Evolutionary conservation across 2,797 vertebrate species (phyloP).

Genomic region (Scyliorhinus canicula): DNA sequence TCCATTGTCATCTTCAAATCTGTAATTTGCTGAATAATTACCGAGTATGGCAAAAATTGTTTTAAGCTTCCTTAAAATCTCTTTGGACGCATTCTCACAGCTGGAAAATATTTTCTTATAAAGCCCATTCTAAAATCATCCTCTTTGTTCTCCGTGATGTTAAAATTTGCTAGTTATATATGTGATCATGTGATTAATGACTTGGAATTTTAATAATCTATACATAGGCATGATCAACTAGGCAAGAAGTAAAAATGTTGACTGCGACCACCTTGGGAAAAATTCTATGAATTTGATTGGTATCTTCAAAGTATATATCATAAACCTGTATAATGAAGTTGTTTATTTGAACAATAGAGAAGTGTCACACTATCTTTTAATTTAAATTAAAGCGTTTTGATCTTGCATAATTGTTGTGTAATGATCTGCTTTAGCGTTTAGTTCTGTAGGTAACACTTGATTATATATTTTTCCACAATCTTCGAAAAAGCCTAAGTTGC

Average conservation of each 20-base stretch:
- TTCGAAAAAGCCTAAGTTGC: neutral
- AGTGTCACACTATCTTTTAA: neutral
- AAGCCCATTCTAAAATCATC: neutral
- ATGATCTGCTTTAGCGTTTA: neutral
- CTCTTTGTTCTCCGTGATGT: neutral
- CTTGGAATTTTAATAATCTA: neutral
- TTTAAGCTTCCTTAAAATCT: neutral
- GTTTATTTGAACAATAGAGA: neutral
- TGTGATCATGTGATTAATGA: too few relatives aligned
- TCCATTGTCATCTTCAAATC: neutral
- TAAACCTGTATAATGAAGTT: neutral
- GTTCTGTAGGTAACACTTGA: neutral
- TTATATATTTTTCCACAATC: neutral
- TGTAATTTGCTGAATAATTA: neutral
- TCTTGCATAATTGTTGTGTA: neutral
- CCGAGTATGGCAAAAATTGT: neutral
- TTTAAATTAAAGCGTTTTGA: neutral
- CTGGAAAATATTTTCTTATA: neutral
- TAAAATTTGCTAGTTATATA: neutral
- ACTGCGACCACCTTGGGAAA: slow-evolving; percentile 16
- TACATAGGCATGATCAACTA: neutral
- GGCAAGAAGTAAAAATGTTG: neutral
- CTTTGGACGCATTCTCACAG: neutral
- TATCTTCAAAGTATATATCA: neutral
- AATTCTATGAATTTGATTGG: neutral